These are phyloP conservation scores for Pocillopora verrucosa DNA, from an alignment of 64 coral and sea anemone genomes.

Conservation along the genomic window DNA sequence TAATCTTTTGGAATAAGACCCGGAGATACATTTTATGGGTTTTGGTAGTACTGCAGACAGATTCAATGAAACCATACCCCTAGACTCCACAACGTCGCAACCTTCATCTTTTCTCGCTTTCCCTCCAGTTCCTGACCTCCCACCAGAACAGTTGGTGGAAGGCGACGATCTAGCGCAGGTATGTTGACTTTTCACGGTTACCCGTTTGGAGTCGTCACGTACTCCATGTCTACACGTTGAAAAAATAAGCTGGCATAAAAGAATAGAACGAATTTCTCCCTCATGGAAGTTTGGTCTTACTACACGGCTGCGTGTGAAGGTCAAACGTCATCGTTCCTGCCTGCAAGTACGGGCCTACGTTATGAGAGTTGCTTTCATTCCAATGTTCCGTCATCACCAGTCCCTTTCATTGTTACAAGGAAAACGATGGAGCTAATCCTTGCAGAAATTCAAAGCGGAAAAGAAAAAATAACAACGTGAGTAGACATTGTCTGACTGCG, in stretches of 20 bases:
- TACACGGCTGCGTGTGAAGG: no score
- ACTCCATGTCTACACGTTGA: no score
- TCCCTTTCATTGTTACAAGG: background rate
- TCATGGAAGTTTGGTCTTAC: no score
- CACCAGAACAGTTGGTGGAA: conserved; percentile 7
- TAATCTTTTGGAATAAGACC: background rate
- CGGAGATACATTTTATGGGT: background rate
- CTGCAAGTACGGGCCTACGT: background rate
- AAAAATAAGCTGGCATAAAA: no score
- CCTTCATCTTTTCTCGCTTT: background rate
- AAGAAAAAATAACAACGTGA: background rate
- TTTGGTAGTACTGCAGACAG: background rate
- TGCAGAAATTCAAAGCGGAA: conserved; percentile 1
- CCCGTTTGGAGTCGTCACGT: no score
- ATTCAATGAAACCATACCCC: background rate
- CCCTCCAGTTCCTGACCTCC: conserved; percentile 9
- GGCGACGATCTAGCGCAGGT: background rate
- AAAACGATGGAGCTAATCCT: background rate
- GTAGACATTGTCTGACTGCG: background rate
- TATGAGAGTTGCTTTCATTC: conserved; percentile 3
- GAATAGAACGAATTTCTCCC: no score
- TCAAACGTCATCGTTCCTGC: no score
- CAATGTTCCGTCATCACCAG: background rate
- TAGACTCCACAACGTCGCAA: background rate
- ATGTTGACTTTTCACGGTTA: background rate